Evolutionary conservation across 2,888 invertebrate genomes (phyloP), one percentile per base, ranked within the genome.

Genomic region (Endomychus coccineus): DNA sequence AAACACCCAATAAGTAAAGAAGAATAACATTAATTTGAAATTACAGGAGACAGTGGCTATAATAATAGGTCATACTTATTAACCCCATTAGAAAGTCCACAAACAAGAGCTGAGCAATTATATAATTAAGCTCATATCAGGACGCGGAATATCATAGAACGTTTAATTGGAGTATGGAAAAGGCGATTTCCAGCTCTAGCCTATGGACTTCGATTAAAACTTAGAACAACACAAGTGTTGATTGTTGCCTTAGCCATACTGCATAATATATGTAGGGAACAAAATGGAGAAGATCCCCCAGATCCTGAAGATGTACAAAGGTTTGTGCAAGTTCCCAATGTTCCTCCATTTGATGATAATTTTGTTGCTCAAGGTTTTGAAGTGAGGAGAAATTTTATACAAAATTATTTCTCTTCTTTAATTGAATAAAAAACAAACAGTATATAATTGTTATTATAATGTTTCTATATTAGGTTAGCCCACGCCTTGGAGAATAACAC

Each of bases 261-360:
- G 22, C 48, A 53, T 34, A 55, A 55, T 34, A 49, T 52, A 36
- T 40, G 43, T 10, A 21, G 38, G 11, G 25, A 36, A 13, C 22
- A 36, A 15, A 29, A 39, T 19, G 42, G 43, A 67, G 67, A 11
- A 61, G 49, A 46, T 53, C 43, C 40, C 3, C 31, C 17, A 14
- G 14, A 10, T 3, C 14, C 13, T 12, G 5, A 6, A 14, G 14
- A 27, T 27, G 4, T 24, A 11, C 4, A 24, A 11, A 24, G 2
- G 13, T 13, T 3, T n/a, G n/a, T n/a, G n/a, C n/a, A n/a, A n/a
- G n/a, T n/a, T n/a, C n/a, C n/a, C n/a, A n/a, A n/a, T n/a, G n/a
- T n/a, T n/a, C n/a, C n/a, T n/a, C n/a, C n/a, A n/a, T n/a, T n/a
- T n/a, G n/a, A n/a, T n/a, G n/a, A n/a, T n/a, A n/a, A n/a, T n/a